Percentiles rank a stretch among this genome's conserved stretches.
Conservation (phyloP, 2,797 vertebrate species). For the Morus bassanus region DNA sequence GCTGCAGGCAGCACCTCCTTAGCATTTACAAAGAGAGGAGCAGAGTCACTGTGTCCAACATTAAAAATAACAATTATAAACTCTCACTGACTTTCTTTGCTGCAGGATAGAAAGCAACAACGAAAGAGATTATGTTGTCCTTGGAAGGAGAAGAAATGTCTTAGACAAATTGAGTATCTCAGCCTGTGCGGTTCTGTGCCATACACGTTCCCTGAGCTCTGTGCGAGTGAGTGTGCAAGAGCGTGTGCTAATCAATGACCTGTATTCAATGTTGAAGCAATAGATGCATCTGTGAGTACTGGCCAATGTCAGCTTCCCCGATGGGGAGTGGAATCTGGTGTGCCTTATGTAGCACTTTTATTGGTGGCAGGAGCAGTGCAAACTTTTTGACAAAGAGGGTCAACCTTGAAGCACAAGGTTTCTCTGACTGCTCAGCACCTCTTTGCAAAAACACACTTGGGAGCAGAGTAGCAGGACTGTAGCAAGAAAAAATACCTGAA, state of each 20-base stretch:
- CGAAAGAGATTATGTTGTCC: neutral
- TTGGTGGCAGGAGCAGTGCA: neutral
- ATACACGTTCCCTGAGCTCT: neutral
- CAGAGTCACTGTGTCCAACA: neutral
- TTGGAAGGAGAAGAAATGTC: constrained; percentile 1
- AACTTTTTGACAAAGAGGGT: neutral
- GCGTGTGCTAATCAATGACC: neutral
- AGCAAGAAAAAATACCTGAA: neutral
- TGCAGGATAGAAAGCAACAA: neutral
- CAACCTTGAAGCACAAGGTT: neutral
- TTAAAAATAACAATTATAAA: constrained; percentile 9
- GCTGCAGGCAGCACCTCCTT: neutral
- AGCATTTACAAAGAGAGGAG: neutral
- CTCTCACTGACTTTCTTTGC: neutral
- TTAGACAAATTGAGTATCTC: neutral
- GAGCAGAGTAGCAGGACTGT: neutral
- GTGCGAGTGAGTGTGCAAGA: rapidly evolving
- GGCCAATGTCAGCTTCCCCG: neutral
- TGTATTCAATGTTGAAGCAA: neutral
- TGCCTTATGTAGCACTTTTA: neutral
- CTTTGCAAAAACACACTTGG: neutral
- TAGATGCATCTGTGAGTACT: neutral
- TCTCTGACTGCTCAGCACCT: neutral
- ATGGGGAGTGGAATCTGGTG: neutral
- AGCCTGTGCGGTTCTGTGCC: neutral